Evolutionary conservation across 2,797 vertebrate species (phyloP).

Genomic region (Cichlasoma orientale): DNA sequence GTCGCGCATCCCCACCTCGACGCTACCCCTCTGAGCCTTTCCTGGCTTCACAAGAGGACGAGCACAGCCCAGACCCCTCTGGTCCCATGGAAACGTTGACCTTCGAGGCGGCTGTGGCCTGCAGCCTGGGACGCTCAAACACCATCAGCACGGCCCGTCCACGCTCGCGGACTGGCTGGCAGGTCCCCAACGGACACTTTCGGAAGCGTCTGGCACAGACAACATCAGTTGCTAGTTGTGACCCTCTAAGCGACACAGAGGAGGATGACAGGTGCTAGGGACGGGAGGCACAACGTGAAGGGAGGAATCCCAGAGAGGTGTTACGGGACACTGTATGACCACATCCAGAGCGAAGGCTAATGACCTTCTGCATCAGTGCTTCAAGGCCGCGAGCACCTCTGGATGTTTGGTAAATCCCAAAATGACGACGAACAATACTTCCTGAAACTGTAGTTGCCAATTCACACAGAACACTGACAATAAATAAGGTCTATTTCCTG

Average conservation of each 20-base stretch:
- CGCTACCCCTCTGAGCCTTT: slow-evolving; percentile 97
- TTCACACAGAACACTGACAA: slow-evolving; percentile 73
- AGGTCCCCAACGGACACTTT: slow-evolving; percentile 97
- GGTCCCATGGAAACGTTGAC: slow-evolving; percentile 93
- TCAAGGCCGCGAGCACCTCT: slow-evolving; percentile 25
- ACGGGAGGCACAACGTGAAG: slow-evolving; percentile 21
- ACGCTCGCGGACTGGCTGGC: slow-evolving; percentile 91
- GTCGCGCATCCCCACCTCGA: slow-evolving; percentile 82
- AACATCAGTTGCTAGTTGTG: slow-evolving; percentile 85
- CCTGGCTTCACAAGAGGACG: slow-evolving; percentile 90
- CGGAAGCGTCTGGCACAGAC: slow-evolving; percentile 91
- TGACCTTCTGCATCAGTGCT: slow-evolving; percentile 53
- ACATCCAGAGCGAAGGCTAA: slow-evolving; percentile 35
- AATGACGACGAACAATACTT: slow-evolving; percentile 58
- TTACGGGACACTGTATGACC: slow-evolving; percentile 25
- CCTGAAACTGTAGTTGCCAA: slow-evolving; percentile 73
- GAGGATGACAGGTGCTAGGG: slow-evolving; percentile 95
- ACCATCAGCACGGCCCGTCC: slow-evolving; percentile 90
- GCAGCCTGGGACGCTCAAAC: slow-evolving; percentile 94
- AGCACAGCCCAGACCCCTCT: slow-evolving; percentile 93
- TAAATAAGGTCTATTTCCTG: slow-evolving; percentile 71
- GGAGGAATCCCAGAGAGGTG: slow-evolving; percentile 33
- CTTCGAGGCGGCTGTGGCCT: slow-evolving; percentile 96
- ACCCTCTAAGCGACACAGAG: slow-evolving; percentile 94
- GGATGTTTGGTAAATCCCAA: slow-evolving; percentile 54